Evolutionary conservation across 2,888 invertebrate species (phyloP).

Genomic region (Salticus scenicus): DNA sequence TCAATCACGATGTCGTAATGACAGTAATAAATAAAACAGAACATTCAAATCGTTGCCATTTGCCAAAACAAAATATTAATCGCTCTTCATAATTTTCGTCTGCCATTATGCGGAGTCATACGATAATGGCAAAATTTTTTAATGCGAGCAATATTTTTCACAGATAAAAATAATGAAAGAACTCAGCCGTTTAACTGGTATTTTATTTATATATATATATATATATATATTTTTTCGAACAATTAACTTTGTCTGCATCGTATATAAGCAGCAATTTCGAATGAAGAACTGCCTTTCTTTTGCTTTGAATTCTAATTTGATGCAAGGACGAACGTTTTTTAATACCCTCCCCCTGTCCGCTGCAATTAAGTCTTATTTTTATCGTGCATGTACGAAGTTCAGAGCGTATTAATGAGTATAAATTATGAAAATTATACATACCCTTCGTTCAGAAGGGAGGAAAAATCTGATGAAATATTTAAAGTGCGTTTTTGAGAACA

Average conservation of each 20-base stretch:
- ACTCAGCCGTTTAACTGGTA: background rate
- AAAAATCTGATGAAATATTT: conserved; percentile 9
- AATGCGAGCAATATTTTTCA: background rate
- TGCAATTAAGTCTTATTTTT: background rate
- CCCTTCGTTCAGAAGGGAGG: background rate
- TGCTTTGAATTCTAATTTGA: conserved; percentile 6
- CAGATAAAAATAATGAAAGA: background rate
- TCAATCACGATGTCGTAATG: too few species aligned
- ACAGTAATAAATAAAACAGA: background rate
- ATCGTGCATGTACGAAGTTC: background rate
- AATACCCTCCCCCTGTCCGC: background rate
- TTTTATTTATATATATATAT: too few species aligned
- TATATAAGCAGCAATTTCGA: background rate
- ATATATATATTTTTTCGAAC: background rate
- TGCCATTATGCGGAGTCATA: background rate
- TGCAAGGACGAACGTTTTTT: background rate
- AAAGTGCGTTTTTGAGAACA: background rate
- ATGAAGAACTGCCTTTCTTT: conserved; percentile 6
- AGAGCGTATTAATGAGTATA: background rate
- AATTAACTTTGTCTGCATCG: background rate
- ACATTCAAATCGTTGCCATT: background rate
- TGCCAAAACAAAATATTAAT: background rate
- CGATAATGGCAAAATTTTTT: conserved; percentile 7
- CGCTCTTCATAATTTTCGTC: background rate
- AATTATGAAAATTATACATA: conserved; percentile 4